A percentile compares a stretch with the other conserved stretches of the same genome.
Conservation (phyloP, 1,140 invertebrate genomes). For the Pentalonia nigronervosa region DNA sequence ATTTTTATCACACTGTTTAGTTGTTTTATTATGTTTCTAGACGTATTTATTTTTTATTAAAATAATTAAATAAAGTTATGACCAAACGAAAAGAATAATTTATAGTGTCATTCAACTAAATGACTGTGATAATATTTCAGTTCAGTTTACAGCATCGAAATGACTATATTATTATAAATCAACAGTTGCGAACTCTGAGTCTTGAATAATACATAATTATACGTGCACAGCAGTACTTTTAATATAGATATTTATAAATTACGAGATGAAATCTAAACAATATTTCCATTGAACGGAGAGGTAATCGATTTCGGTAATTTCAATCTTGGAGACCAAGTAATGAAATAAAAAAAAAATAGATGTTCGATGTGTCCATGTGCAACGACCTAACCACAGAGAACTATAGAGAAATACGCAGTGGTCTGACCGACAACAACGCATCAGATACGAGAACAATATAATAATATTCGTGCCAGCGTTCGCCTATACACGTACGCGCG, state of each 20-base stretch:
- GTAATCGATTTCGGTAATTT: not conserved
- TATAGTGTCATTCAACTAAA: not conserved
- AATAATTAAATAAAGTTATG: conserved; percentile 9
- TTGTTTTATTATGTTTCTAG: not conserved
- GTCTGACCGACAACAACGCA: not conserved
- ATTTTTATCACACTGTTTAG: not conserved
- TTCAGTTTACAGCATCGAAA: no score
- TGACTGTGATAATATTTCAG: not conserved
- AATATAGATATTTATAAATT: no score
- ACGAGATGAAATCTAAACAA: no score
- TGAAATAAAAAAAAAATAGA: not conserved
- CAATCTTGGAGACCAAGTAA: not conserved
- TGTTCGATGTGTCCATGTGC: not conserved
- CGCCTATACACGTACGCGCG: not conserved
- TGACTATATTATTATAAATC: no score
- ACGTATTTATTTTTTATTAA: not conserved
- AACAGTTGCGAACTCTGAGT: no score
- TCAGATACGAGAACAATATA: not conserved
- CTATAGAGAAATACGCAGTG: not conserved
- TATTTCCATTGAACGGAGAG: no score
- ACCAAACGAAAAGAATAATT: not conserved
- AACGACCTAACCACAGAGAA: no score
- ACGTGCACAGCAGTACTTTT: no score
- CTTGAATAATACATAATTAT: no score
- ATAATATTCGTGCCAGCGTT: not conserved